Conservation (phyloP, 2,797 vertebrate species). For the Nyctalus aviator region DNA sequence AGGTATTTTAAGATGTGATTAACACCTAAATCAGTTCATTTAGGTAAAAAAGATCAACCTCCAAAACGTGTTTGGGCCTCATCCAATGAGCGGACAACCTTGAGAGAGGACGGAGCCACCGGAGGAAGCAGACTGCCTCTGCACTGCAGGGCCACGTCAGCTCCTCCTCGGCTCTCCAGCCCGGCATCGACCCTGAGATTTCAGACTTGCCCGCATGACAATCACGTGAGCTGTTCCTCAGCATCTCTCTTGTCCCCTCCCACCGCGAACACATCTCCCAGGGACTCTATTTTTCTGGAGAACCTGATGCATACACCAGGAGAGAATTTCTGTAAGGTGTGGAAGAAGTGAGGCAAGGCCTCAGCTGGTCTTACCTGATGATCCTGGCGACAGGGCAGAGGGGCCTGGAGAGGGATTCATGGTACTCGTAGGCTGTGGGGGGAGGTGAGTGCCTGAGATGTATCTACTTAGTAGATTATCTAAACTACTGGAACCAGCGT, state of each 20-base stretch:
- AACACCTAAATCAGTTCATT: background rate
- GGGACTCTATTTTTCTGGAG: background rate
- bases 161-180: background rate
- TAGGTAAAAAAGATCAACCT: background rate
- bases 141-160: background rate
- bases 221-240: background rate
- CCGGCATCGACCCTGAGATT: background rate
- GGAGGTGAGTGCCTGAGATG: conserved; percentile 94
- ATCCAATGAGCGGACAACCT: background rate
- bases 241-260: background rate
- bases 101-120: background rate
- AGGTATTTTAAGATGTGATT: background rate
- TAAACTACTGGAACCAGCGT: conserved; percentile 96
- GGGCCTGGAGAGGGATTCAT: conserved; percentile 98
- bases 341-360: conserved; percentile 43
- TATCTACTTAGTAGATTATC: conserved; percentile 96
- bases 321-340: background rate
- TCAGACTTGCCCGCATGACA: background rate
- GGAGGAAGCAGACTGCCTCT: background rate
- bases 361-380: conserved; percentile 92
- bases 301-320: background rate
- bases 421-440: conserved; percentile 90
- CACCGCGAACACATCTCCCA: background rate
- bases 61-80: background rate
- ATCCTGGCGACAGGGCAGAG: conserved; percentile 96